Evolutionary conservation across 2,797 vertebrate species (phyloP), one percentile per base, ranked within the genome.

Genomic region (Acridotheres tristis): DNA sequence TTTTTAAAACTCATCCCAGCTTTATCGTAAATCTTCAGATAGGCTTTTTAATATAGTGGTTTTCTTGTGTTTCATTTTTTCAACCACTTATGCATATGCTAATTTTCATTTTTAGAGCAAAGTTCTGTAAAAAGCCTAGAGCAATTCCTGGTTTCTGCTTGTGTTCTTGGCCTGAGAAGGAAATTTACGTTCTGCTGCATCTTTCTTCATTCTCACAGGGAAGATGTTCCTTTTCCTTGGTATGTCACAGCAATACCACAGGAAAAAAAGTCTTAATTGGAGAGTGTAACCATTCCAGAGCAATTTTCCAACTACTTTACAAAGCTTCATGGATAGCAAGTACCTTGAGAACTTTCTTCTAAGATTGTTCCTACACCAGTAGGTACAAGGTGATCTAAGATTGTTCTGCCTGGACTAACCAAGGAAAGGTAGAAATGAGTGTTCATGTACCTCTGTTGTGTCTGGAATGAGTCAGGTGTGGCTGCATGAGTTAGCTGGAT

Each of bases 221-320:
- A 4, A 51, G 13, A 38, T 0, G 0, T 34, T 72, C 8, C 7
- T 78, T 84, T 66, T 68, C 29, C 2, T 6, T 16, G 6, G 4
- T 50, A 45, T 27, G 7, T 5, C 29, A 42, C 12, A 47, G 11
- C 12, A 86, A 47, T n/a, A 58, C 10, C 40, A 43, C 3, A 26
- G 22, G 13, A 48, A 62, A 67, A 67, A 65, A 78, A 62, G 9
- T 7, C 5, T 61, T 76, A 62, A 38, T n/a, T 17, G 69, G 23
- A 67, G 27, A 15, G 2, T 57, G 7, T 8, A 61, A 34, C 3
- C 2, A 34, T 43, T 42, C 11, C 42, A 57, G 4, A n/a, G 21
- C 19, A 80, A 62, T 20, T 38, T 68, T 76, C 32, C 48, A 55
- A 4, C 20, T 62, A 9, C 48, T 92, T 85, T 45, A 63, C 7